Conservation (phyloP, 2,113 vertebrate genomes). For the Elanus axillaris region DNA sequence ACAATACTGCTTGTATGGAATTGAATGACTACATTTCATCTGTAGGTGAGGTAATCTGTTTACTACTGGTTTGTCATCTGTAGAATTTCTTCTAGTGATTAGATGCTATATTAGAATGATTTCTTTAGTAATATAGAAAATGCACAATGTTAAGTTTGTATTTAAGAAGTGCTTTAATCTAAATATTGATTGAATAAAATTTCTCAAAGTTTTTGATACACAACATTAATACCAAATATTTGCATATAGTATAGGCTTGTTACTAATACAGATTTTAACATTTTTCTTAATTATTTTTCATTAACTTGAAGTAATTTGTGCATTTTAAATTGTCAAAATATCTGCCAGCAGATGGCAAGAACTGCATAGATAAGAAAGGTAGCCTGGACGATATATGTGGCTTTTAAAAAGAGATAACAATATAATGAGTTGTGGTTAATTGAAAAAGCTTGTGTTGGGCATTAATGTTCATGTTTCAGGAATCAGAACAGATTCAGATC, state of each 20-base stretch:
- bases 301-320: neutral
- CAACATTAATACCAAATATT: neutral
- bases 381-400: neutral
- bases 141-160: neutral
- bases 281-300: neutral
- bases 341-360: conserved; percentile 56
- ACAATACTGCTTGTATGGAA: neutral
- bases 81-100: neutral
- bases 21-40: neutral
- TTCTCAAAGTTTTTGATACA: neutral
- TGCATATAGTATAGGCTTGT: neutral
- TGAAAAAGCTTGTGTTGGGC: neutral
- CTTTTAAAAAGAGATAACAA: neutral
- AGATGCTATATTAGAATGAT: neutral
- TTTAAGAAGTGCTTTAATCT: neutral
- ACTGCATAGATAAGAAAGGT: neutral
- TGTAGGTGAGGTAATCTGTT: neutral
- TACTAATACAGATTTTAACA: neutral
- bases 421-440: neutral
- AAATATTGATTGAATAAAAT: neutral
- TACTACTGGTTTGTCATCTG: neutral
- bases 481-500: neutral
- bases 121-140: neutral
- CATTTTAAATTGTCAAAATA: conserved; percentile 6
- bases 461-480: neutral